These are phyloP conservation scores for Stictocephala bisonia DNA, from an alignment of 2,888 invertebrate species.

Conservation along the genomic window DNA sequence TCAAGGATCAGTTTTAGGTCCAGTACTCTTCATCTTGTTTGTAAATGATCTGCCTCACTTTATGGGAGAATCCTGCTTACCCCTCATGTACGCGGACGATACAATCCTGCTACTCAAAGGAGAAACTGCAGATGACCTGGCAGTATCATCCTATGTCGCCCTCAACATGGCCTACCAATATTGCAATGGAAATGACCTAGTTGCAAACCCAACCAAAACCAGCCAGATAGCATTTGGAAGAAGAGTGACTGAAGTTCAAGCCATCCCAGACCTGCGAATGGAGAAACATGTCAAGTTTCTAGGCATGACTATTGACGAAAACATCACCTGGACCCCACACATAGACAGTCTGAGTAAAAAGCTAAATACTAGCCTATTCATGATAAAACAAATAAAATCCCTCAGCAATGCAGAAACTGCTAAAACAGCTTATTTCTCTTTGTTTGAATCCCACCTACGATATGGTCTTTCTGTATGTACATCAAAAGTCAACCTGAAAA, in stretches of 20 bases:
- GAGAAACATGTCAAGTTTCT: constrained; percentile 1
- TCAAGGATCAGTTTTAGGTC: neutral
- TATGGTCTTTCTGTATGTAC: neutral
- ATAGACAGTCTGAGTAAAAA: neutral
- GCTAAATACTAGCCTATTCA: neutral
- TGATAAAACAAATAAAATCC: constrained; percentile 2
- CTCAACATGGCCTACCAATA: constrained; percentile 4
- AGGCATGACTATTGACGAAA: constrained; percentile 16
- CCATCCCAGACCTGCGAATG: neutral
- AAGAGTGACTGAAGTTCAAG: neutral
- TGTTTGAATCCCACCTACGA: neutral
- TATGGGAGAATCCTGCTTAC: neutral
- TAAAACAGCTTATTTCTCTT: neutral
- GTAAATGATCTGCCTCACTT: neutral
- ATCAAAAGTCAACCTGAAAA: neutral
- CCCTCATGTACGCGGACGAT: neutral
- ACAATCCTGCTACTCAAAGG: too few species aligned
- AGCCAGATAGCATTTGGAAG: constrained; percentile 17
- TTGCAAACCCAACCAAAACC: neutral
- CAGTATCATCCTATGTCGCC: neutral
- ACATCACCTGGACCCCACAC: constrained; percentile 15
- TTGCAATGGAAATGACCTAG: constrained; percentile 1
- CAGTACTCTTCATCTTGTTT: neutral
- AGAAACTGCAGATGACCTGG: neutral
- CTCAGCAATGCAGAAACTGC: neutral